These are phyloP conservation scores for Amphipoea oculea DNA, from an alignment of 2,888 invertebrate species.

Conservation along the genomic window DNA sequence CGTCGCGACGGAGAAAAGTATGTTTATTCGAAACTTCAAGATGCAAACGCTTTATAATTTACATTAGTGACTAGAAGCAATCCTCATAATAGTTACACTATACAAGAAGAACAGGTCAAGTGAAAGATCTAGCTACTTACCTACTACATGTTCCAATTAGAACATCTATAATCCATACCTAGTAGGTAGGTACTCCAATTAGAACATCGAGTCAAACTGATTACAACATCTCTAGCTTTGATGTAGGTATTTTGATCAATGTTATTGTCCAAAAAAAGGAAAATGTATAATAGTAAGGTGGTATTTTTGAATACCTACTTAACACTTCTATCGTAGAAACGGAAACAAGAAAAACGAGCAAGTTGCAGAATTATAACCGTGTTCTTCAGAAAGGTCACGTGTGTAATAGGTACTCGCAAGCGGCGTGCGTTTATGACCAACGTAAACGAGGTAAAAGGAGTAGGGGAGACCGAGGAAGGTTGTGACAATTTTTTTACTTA, in stretches of 20 bases:
- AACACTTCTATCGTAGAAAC: too few species aligned
- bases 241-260: not conserved
- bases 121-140: not conserved
- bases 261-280: not conserved
- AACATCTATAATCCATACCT: not conserved
- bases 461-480: too few species aligned
- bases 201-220: not conserved
- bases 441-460: too few species aligned
- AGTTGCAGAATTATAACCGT: too few species aligned
- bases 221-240: not conserved
- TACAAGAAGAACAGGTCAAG: not conserved
- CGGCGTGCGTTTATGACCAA: too few species aligned
- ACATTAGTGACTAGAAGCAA: not conserved
- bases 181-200: not conserved
- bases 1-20: constrained; percentile 10
- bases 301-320: too few species aligned
- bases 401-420: too few species aligned
- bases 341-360: too few species aligned
- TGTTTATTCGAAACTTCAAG: constrained; percentile 16
- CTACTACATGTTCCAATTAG: not conserved
- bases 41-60: constrained; percentile 14
- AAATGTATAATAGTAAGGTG: not conserved
- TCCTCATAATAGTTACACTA: not conserved
- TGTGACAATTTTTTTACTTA: too few species aligned
- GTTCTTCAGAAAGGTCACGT: too few species aligned